These are phyloP conservation scores for Drosophila pectinifera DNA, from an alignment of 1,140 invertebrate genomes.

Conservation along the genomic window DNA sequence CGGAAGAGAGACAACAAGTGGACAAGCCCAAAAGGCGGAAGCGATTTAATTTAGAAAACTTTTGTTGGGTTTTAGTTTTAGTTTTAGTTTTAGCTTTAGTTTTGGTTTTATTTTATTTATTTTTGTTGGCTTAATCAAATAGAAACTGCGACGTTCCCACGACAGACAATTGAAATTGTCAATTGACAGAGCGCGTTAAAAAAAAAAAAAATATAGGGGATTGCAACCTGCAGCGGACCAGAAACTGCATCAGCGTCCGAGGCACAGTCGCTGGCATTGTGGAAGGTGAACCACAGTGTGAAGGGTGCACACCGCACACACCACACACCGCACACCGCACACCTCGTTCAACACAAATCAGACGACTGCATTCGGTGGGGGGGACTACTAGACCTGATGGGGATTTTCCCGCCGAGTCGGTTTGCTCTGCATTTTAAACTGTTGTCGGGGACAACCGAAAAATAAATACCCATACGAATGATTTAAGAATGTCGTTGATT, in stretches of 20 bases:
- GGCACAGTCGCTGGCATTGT: conserved; percentile 37
- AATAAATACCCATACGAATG: conserved; percentile 19
- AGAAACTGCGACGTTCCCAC: conserved; percentile 55
- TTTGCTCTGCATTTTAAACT: conserved; percentile 45
- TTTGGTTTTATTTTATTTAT: conserved; percentile 10
- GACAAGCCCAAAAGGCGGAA: conserved; percentile 52
- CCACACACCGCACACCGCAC: conserved; percentile 5
- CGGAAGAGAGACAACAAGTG: conserved; percentile 18
- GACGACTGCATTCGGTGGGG: conserved; percentile 20
- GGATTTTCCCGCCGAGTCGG: conserved; percentile 15
- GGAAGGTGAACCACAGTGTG: conserved; percentile 31
- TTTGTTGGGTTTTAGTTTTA: conserved; percentile 26
- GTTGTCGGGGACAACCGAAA: conserved; percentile 10
- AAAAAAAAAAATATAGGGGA: conserved; percentile 10
- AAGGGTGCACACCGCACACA: conserved; percentile 27
- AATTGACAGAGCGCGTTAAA: conserved; percentile 24
- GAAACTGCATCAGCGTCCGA: conserved; percentile 23
- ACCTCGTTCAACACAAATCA: conserved; percentile 17
- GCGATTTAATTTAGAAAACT: conserved; percentile 66
- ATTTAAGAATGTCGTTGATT: conserved; percentile 56
- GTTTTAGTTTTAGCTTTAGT: conserved; percentile 27
- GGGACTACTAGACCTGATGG: conserved; percentile 2
- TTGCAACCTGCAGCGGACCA: conserved; percentile 42
- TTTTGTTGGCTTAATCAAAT: conserved; percentile 30
- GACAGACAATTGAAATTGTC: conserved; percentile 59